Evolutionary conservation across 2,797 vertebrate genomes (phyloP).

Genomic region (Cichlasoma orientale): DNA sequence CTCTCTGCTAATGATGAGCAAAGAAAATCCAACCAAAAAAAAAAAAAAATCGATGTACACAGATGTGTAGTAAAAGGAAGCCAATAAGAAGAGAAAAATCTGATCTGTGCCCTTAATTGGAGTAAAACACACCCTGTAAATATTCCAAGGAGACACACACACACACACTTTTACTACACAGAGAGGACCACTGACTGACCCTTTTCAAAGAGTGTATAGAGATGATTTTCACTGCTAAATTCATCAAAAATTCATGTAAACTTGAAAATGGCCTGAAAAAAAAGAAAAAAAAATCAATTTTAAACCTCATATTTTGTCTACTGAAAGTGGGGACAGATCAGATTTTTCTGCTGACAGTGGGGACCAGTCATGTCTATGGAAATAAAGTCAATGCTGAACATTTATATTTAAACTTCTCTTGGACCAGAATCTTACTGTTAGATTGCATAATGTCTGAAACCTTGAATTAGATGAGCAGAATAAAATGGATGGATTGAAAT

Average conservation of each 20-base stretch:
- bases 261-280: not conserved
- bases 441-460: not conserved
- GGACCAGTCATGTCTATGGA: no score
- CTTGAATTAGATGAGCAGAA: no score
- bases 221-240: not conserved
- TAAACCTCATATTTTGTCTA: not conserved
- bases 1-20: not conserved
- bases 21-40: not conserved
- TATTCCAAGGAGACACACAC: not conserved
- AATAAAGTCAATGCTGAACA: not conserved
- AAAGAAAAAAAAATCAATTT: not conserved
- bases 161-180: no score
- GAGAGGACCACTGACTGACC: not conserved
- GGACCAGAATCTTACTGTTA: not conserved
- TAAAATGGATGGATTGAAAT: no score
- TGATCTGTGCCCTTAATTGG: not conserved
- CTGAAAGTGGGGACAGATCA: not conserved
- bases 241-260: not conserved
- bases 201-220: not conserved
- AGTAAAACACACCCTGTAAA: not conserved
- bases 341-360: not conserved
- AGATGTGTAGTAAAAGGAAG: not conserved
- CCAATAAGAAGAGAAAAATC: not conserved
- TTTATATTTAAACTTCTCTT: not conserved
- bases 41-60: not conserved